Evolutionary conservation across 1,140 invertebrate genomes (phyloP).

Genomic region (Stenopsyche tienmushanensis): DNA sequence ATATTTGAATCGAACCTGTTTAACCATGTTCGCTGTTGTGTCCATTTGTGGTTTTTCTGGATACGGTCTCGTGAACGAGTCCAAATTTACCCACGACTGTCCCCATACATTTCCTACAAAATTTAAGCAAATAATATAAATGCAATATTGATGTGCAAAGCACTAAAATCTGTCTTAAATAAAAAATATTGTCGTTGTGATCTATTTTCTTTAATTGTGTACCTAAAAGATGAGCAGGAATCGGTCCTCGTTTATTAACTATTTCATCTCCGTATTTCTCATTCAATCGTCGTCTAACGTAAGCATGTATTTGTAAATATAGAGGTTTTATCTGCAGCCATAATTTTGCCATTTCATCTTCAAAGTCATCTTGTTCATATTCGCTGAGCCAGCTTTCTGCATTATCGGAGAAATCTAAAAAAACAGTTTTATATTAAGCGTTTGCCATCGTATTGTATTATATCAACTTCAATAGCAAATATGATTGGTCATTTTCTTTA

Average conservation of each 20-base stretch:
- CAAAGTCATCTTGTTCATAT: conserved; percentile 57
- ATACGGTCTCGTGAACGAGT: conserved; percentile 70
- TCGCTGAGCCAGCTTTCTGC: conserved; percentile 56
- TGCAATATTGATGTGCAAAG: too few relatives aligned
- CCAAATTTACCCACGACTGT: conserved; percentile 83
- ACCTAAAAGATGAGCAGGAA: conserved; percentile 90
- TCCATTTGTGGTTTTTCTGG: conserved; percentile 71
- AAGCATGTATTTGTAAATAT: conserved; percentile 85
- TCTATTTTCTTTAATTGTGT: conserved; percentile 34
- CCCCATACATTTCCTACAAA: conserved; percentile 87
- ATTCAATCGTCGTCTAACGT: conserved; percentile 73
- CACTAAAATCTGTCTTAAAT: too few relatives aligned
- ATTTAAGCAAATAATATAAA: not conserved
- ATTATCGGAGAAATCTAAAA: conserved; percentile 50
- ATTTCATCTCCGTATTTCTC: conserved; percentile 71
- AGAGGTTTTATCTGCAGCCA: conserved; percentile 73
- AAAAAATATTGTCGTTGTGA: not conserved
- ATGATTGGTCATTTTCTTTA: too few relatives aligned
- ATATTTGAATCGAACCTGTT: too few relatives aligned
- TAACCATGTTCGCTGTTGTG: conserved; percentile 68
- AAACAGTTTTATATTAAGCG: not conserved
- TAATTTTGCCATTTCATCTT: conserved; percentile 55
- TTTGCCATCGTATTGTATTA: too few relatives aligned
- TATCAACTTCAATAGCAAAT: too few relatives aligned
- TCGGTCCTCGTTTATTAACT: conserved; percentile 71